Conservation (phyloP, 2,888 invertebrate genomes). For the Uropetala carovei region DNA sequence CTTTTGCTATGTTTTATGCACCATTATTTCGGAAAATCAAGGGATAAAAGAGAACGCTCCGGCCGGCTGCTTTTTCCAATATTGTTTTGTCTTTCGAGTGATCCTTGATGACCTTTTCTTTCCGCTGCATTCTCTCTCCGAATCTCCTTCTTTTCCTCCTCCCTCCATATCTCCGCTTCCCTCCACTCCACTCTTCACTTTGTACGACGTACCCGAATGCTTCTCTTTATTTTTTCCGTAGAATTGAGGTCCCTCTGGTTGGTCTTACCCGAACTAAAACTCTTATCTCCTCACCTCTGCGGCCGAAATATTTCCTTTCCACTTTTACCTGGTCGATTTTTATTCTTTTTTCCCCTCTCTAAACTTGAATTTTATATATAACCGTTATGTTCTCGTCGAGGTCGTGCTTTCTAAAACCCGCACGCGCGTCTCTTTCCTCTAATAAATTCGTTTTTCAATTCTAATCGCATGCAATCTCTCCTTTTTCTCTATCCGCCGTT, state of each 20-base stretch:
- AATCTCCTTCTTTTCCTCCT: background rate
- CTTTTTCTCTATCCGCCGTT: too few species aligned
- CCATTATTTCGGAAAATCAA: background rate
- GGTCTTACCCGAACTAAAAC: background rate
- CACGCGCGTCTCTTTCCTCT: too few species aligned
- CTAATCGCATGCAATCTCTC: too few species aligned
- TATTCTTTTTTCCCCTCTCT: background rate
- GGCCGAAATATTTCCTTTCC: background rate
- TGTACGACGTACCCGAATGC: background rate
- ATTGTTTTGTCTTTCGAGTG: constrained; percentile 11
- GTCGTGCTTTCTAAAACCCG: too few species aligned
- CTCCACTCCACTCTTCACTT: background rate
- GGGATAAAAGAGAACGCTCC: background rate
- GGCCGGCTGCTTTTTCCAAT: background rate
- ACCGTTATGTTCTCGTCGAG: too few species aligned
- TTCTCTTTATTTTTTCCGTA: background rate
- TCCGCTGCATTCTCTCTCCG: background rate
- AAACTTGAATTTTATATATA: background rate
- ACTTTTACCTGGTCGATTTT: background rate
- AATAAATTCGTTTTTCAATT: too few species aligned
- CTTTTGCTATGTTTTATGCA: background rate
- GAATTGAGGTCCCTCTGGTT: background rate
- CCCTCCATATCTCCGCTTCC: background rate
- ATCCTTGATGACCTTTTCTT: background rate
- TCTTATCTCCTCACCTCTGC: background rate